Evolutionary conservation across 35 echinoderm and acorn worm species (phyloP).

Genomic region (Ptychodera flava): DNA sequence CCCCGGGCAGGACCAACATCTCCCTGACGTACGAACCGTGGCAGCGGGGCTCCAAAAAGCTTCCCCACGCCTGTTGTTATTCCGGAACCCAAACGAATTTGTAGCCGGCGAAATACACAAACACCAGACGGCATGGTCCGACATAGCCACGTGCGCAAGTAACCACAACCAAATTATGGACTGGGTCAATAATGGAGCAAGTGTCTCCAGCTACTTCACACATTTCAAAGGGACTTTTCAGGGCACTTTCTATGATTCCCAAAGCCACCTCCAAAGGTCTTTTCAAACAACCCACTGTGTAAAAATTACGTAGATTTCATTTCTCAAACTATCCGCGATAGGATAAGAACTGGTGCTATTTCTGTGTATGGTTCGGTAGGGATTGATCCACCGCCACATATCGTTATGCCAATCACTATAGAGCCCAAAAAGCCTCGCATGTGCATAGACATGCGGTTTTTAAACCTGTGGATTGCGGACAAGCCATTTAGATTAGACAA

Average conservation of each 20-base stretch:
- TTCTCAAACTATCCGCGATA: background rate
- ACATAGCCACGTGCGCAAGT: background rate
- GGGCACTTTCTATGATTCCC: background rate
- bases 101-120: background rate
- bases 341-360: background rate
- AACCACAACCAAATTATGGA: background rate
- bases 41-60: background rate
- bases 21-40: background rate
- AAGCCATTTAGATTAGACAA: background rate
- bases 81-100: background rate
- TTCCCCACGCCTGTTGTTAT: background rate
- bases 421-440: background rate
- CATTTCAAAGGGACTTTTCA: background rate
- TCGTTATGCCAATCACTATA: background rate
- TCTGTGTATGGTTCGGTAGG: background rate
- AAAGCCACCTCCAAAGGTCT: background rate
- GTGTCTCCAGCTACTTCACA: background rate
- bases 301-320: background rate
- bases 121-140: background rate
- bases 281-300: background rate
- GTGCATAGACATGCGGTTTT: background rate
- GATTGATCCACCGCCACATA: background rate
- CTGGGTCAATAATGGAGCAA: background rate
- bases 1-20: background rate
- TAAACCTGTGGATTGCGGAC: background rate